phyloP scores from a whole-genome alignment of 2,113 vertebrate species.

The Penelope pileata region DNA sequence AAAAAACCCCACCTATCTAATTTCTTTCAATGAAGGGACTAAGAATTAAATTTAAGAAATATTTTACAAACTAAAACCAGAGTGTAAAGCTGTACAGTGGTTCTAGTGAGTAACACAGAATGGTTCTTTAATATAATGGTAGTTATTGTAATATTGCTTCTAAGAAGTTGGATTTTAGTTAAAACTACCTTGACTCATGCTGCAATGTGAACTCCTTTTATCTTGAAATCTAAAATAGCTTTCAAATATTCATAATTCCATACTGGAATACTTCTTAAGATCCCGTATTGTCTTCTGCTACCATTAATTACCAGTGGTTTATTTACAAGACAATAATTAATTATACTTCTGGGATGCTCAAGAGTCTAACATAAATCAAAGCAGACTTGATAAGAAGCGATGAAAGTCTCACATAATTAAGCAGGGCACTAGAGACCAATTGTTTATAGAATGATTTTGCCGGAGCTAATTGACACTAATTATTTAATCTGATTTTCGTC shows the following conservation, averaged over 20 bases:
- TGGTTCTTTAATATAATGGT: constrained; percentile 11
- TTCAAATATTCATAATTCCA: constrained; percentile 18
- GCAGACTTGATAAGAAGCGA: constrained; percentile 91
- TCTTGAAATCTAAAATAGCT: constrained; percentile 23
- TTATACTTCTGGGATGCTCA: constrained; percentile 94
- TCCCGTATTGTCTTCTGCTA: constrained; percentile 77
- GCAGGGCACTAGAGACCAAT: constrained; percentile 98
- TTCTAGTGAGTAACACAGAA: not conserved
- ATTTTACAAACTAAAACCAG: not conserved
- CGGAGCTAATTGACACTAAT: constrained; percentile 99
- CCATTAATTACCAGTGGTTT: constrained; percentile 88
- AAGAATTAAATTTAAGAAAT: constrained; percentile 46
- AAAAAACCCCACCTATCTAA: not conserved
- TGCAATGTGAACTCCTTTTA: not conserved
- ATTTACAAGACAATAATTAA: constrained; percentile 98
- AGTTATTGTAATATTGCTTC: not conserved
- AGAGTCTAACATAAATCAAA: constrained; percentile 96
- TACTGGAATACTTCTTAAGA: constrained; percentile 65
- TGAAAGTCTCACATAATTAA: constrained; percentile 99
- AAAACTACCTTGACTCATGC: not conserved
- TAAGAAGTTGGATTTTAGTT: constrained; percentile 31
- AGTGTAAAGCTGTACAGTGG: constrained; percentile 12
- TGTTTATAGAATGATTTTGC: constrained; percentile 98
- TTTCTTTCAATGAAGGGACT: constrained; percentile 45
- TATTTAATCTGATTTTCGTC: constrained; percentile 99